Percentiles rank a stretch among this genome's conserved stretches.
Evolutionary conservation across 2,888 invertebrate species (phyloP).

Genomic region (Brachypterus glaber): DNA sequence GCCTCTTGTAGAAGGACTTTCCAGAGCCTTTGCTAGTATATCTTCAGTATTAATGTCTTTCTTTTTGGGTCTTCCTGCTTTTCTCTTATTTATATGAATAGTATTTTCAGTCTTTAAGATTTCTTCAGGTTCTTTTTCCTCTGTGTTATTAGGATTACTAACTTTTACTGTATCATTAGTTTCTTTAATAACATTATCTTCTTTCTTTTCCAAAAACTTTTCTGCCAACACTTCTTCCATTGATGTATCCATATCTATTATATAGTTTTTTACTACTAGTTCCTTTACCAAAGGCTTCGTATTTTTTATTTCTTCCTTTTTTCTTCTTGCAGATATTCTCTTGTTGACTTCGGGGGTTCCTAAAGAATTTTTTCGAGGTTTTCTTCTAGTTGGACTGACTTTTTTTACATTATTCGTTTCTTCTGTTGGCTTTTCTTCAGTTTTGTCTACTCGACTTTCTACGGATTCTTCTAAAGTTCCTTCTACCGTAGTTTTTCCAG

Average conservation of each 20-base stretch:
- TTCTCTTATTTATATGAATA: background rate
- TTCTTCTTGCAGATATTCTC: background rate
- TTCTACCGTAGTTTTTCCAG: background rate
- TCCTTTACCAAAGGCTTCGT: background rate
- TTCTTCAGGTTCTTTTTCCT: no score
- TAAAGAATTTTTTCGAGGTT: slow-evolving; percentile 11
- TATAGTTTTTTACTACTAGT: background rate
- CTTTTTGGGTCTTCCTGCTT: no score
- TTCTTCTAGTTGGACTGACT: slow-evolving; percentile 2
- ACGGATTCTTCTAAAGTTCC: background rate
- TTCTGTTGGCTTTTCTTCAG: background rate
- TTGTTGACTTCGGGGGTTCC: slow-evolving; percentile 2
- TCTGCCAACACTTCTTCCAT: background rate
- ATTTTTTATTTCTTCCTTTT: background rate
- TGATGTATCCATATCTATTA: background rate
- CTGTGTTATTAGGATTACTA: no score
- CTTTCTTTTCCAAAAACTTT: background rate
- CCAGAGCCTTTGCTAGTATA: no score
- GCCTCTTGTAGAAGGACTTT: no score
- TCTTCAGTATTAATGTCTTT: no score
- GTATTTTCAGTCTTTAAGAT: background rate
- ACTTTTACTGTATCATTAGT: no score
- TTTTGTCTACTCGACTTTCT: background rate
- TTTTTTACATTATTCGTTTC: background rate
- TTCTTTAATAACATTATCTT: slow-evolving; percentile 1